Conservation (phyloP, 1,140 invertebrate species). For the Cotesia typhae region DNA sequence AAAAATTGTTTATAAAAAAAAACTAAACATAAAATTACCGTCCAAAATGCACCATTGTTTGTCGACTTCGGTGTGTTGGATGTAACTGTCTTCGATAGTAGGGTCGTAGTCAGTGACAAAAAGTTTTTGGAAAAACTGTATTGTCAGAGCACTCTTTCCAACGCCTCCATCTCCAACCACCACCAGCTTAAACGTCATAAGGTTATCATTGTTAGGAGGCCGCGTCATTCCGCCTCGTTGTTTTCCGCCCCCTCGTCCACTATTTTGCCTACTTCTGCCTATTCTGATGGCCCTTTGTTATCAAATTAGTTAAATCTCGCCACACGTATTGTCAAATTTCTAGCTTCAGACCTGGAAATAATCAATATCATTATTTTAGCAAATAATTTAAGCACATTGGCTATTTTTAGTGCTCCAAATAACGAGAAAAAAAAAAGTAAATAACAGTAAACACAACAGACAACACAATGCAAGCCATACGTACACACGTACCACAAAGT, state of each 20-base stretch:
- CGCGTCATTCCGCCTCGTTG: slow-evolving; percentile 67
- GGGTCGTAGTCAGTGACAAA: slow-evolving; percentile 92
- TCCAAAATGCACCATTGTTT: slow-evolving; percentile 91
- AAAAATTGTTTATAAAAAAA: background rate
- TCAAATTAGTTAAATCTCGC: background rate
- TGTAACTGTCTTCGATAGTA: slow-evolving; percentile 90
- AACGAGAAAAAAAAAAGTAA: too few species aligned
- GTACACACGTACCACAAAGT: too few species aligned
- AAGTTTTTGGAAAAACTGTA: slow-evolving; percentile 87
- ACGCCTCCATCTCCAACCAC: slow-evolving; percentile 91
- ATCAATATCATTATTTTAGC: too few species aligned
- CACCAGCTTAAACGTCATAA: slow-evolving; percentile 86
- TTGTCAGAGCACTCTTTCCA: slow-evolving; percentile 90
- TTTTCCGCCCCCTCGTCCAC: slow-evolving; percentile 48
- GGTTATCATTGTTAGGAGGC: slow-evolving; percentile 81
- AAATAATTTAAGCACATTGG: background rate
- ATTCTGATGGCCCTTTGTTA: slow-evolving; percentile 48
- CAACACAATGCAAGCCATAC: too few species aligned
- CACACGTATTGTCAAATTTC: background rate
- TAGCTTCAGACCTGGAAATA: background rate
- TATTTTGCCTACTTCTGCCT: slow-evolving; percentile 52
- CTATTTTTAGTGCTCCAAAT: background rate
- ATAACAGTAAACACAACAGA: too few species aligned
- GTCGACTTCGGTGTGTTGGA: slow-evolving; percentile 92
- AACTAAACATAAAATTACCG: slow-evolving; percentile 68